These are phyloP conservation scores for Battus philenor DNA, from an alignment of 1,140 invertebrate species.

Conservation along the genomic window DNA sequence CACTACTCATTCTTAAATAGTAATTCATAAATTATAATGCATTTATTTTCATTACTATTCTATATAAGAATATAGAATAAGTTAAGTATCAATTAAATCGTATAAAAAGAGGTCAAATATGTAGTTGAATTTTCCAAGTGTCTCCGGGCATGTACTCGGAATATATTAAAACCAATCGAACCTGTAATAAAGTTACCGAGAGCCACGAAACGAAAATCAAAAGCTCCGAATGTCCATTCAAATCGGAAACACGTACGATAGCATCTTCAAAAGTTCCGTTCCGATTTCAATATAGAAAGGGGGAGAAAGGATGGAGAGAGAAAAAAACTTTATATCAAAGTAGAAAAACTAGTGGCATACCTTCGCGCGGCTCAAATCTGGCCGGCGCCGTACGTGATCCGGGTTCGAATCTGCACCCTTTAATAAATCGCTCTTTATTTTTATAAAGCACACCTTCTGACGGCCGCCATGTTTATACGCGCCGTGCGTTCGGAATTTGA, in stretches of 20 bases:
- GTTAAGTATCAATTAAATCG: no score
- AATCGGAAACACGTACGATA: slow-evolving; percentile 24
- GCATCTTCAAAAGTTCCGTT: slow-evolving; percentile 28
- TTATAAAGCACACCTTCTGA: slow-evolving; percentile 62
- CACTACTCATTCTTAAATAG: no score
- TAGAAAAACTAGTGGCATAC: slow-evolving; percentile 31
- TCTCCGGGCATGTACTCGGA: neutral
- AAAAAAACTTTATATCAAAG: slow-evolving; percentile 38
- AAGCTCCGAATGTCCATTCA: slow-evolving; percentile 14
- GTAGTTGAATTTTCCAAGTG: no score
- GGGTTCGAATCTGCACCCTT: slow-evolving; percentile 36
- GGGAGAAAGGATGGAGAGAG: slow-evolving; percentile 31
- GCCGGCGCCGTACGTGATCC: slow-evolving; percentile 44
- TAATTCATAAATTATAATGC: no score
- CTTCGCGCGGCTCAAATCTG: slow-evolving; percentile 54
- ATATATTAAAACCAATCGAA: no score
- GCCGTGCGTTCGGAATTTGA: slow-evolving; percentile 44
- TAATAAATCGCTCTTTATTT: slow-evolving; percentile 66
- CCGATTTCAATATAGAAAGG: slow-evolving; percentile 48
- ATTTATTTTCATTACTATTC: no score
- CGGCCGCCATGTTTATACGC: slow-evolving; percentile 51
- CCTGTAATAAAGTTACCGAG: slow-evolving; percentile 13
- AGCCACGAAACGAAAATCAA: slow-evolving; percentile 12
- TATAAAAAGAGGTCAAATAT: no score
- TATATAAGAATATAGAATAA: no score